Evolutionary conservation across 2,113 vertebrate genomes (phyloP).

Genomic region (Dicentrarchus labrax): DNA sequence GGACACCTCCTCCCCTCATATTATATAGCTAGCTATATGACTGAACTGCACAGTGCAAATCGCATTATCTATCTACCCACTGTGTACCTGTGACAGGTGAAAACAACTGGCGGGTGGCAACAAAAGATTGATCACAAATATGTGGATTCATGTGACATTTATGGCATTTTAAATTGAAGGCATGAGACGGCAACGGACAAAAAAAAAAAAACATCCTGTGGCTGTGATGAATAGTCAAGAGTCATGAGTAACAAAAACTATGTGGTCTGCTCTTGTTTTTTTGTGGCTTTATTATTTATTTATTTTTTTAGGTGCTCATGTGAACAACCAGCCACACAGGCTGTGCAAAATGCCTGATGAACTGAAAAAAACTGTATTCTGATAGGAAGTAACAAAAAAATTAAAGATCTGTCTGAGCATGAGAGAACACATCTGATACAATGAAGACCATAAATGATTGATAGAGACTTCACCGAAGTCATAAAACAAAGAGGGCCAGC

Average conservation of each 20-base stretch:
- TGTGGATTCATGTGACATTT: constrained; percentile 19
- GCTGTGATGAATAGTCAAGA: neutral
- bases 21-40: constrained; percentile 7
- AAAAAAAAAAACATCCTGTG: neutral
- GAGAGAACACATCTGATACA: neutral
- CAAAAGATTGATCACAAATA: constrained; percentile 11
- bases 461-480: constrained; percentile 83
- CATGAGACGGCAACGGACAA: constrained; percentile 41
- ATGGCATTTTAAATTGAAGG: constrained; percentile 46
- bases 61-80: constrained; percentile 16
- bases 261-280: neutral
- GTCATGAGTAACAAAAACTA: neutral
- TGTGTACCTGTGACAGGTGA: constrained; percentile 29
- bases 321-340: constrained; percentile 30
- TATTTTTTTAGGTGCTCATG: neutral
- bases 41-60: constrained; percentile 66
- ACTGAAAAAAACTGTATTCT: neutral
- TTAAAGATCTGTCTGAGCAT: neutral
- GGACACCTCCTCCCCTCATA: neutral
- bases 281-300: neutral
- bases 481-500: constrained; percentile 69
- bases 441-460: constrained; percentile 4
- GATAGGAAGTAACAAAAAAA: neutral
- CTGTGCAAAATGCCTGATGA: constrained; percentile 15
- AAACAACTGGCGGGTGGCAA: constrained; percentile 35